Evolutionary conservation across 2,797 vertebrate species (phyloP), one percentile per base, ranked within the genome.

Genomic region (Tragopan temminckii): DNA sequence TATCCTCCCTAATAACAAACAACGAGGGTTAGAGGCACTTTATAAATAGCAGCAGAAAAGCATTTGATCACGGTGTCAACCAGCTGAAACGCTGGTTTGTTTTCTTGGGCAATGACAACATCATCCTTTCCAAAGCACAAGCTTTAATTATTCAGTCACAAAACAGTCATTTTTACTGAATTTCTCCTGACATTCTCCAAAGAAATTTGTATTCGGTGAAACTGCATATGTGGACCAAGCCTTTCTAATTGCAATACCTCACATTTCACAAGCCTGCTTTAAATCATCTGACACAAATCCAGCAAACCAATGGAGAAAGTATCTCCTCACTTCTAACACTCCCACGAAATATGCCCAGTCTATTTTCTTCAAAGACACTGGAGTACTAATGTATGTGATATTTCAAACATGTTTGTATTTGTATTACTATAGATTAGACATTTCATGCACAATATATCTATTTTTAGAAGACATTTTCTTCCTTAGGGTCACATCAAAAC

Each of bases 81-180:
- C 58, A 68, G 67, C 25, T 42, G 66, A 70, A 69, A 74, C 7
- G 9, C 14, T 3, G 2, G 27, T 46, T 58, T 81, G 33, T 48
- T 82, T 76, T 72, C 87, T 93, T 31, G 11, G 24, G 23, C 85
- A 46, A 69, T 81, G 62, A 81, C 55, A 92, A 79, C 59, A 94
- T 66, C 55, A 76, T 35, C 1, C 5, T 80, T 83, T 96, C 89
- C 91, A 94, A 91, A 94, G 82, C 45, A 72, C 13, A 38, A 10
- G 23, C 66, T 92, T 93, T 88, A 93, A 88, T 94, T 88, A 94
- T 86, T 85, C 80, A 85, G 42, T 67, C 88, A 46, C 50, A 76
- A 85, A 80, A 13, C 66, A 88, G 58, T 48, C 42, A 58, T 31
- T 89, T 61, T 66, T 40, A 72, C 27, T 79, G 38, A 83, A 72